Conservation (phyloP, 1,140 invertebrate genomes). For the Ruditapes philippinarum region DNA sequence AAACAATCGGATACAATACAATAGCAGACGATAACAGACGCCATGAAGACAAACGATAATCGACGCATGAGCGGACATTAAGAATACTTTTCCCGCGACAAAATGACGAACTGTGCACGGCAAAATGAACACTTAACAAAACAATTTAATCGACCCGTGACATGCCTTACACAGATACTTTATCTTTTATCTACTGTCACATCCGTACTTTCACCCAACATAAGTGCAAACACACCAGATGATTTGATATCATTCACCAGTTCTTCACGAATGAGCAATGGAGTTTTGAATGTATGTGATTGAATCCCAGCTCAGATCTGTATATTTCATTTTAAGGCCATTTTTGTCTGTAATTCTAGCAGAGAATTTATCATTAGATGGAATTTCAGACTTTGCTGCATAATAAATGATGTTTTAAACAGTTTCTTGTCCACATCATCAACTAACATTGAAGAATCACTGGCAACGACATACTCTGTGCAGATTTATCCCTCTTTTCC, state of each 20-base stretch:
- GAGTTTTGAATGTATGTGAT: background rate
- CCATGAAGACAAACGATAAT: too few relatives aligned
- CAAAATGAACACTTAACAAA: background rate
- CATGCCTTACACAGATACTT: conserved; percentile 11
- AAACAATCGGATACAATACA: too few relatives aligned
- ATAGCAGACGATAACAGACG: too few relatives aligned
- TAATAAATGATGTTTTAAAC: background rate
- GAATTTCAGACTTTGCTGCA: background rate
- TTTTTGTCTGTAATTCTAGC: background rate
- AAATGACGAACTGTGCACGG: too few relatives aligned
- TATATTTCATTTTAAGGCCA: conserved; percentile 19
- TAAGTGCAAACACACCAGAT: background rate
- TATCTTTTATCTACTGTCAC: conserved; percentile 20
- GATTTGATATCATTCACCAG: background rate
- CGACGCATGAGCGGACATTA: background rate
- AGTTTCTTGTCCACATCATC: background rate
- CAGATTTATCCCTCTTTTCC: background rate
- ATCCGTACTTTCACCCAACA: conserved; percentile 43
- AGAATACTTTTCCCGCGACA: too few relatives aligned
- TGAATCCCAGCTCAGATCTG: conserved; percentile 16
- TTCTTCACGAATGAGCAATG: background rate
- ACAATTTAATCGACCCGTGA: background rate
- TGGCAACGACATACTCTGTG: background rate
- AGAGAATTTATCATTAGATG: background rate
- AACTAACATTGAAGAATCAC: background rate